Base-by-base conservation (phyloP, 1,140 invertebrate species). In the Neodiprion lecontei region DNA sequence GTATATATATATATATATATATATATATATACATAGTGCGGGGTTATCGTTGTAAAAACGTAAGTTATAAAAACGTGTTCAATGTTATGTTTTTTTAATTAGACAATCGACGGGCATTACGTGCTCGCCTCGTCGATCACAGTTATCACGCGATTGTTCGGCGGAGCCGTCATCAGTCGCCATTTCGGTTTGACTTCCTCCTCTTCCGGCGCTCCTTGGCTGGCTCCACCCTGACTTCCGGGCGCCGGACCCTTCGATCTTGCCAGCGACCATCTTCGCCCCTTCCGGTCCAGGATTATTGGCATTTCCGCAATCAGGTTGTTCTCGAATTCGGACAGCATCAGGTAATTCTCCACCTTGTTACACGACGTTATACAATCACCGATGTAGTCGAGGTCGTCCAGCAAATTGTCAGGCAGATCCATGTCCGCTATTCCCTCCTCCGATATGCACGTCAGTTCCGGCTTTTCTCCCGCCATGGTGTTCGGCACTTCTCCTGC, bases 331-430 rank as follows among this genome's bases (percentile, higher is more conserved):
- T 96, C 95, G 75, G 94, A 95, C 53, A 96, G 90, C 94, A 96
- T 95, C 76, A 96, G 87, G 84, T 95, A 96, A 86, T 96, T 95
- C 85, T 96, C 95, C 48, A 95, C 94, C 90, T 96, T 96, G 88
- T 96, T 95, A 86, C 95, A 96, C 47, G 95, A 96, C 69, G 95
- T 96, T 83, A 96, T 96, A 85, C 94, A 95, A 80, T 96, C 95
- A 28, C 93, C 93, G 72, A 94, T 94, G 78, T 94, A 95, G 79
- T 96, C 94, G 65, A 95, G 88, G 79, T 95, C 94, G 76, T 95
- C 94, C 5, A 96, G 88, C 48, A 95, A 85, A 87, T 96, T 95
- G 80, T 96, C 94, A 0, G 94, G 94, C 72, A 95, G 90, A 87
- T 96, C 94, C 90, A 96, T 93, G 81, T 96, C 95, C 1, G 94